Base-by-base conservation (phyloP, 2,113 vertebrate genomes). In the Pelodiscus sinensis region DNA sequence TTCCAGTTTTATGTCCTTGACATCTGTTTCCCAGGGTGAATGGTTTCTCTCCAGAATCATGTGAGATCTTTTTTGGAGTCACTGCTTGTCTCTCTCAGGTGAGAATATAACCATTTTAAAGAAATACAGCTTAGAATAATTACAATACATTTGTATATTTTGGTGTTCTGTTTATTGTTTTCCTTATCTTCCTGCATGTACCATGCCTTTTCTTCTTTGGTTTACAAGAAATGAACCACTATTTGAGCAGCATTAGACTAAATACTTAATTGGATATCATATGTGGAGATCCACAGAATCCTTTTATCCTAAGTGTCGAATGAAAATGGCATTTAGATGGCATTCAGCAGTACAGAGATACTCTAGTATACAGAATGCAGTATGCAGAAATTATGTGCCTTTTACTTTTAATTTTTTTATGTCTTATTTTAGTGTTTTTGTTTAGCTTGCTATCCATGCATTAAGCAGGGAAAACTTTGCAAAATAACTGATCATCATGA, bases 11-110 rank as follows among this genome's bases (percentile, higher is more conserved):
- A 73, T 93, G 54, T 96, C 98, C 98, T 97, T 99, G 97, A 99
- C 98, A 55, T 38, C 9, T 11, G 31, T 81, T 51, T 91, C 84
- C 84, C 98, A 99, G 99, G 86, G 99, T 99, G 8, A 99, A 98
- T 84, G 99, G 99, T 22, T 99, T 99, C 96, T 99, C 99, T 86
- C 99, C 99, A 85, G 99, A 99, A 91, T 99, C 99, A 0, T 99
- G 99, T 77, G 99, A 99, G 97, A 97, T 99, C 56, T 99, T 99
- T 96, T 99, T 99, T 96, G 99, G 99, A 81, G 97, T 99, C 71
- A 99, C 98, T 56, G 99, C 98, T 81, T 99, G 99, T 98, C 98
- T 99, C 56, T 99, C 99, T 91, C 98, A 98, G 98, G 99, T 99
- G 97, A 96, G 98, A 95, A 90, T 58, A 51, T 73, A 54, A 27